A percentile compares a stretch with the other conserved stretches of the same genome.
These are phyloP conservation scores for Scelioninae gen. 1 DNA, from an alignment of 2,888 invertebrate genomes.

Conservation along the genomic window DNA sequence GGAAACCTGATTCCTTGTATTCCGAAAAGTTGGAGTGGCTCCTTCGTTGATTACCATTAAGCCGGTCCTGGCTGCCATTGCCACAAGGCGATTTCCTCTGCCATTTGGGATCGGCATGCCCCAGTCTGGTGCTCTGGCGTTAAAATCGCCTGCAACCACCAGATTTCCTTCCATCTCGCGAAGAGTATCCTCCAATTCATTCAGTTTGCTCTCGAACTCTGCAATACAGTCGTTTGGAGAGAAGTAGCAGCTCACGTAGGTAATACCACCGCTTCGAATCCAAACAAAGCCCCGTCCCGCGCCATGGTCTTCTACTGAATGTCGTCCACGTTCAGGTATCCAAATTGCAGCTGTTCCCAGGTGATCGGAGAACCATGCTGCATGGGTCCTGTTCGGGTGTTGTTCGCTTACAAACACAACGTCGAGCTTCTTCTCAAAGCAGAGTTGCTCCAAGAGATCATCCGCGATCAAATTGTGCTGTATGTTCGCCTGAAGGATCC, in stretches of 20 bases:
- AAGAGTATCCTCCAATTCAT: no score
- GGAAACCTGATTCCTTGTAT: no score
- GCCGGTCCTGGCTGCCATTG: no score
- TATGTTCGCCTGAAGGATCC: not conserved
- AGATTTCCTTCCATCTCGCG: no score
- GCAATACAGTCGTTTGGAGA: constrained; percentile 64
- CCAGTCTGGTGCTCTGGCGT: no score
- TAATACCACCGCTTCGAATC: constrained; percentile 21
- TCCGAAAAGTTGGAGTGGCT: no score
- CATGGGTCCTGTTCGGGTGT: constrained; percentile 28
- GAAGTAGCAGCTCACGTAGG: constrained; percentile 58
- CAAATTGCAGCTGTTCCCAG: not conserved
- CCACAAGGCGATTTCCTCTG: no score
- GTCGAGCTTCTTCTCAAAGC: not conserved
- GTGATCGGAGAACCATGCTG: constrained; percentile 28
- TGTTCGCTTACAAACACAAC: not conserved
- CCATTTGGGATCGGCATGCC: no score
- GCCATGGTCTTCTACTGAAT: not conserved
- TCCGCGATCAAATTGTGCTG: not conserved
- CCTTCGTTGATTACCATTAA: no score
- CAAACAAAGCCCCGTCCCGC: constrained; percentile 43
- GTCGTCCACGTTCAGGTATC: constrained; percentile 16
- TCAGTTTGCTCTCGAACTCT: constrained; percentile 2
- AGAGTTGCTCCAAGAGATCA: not conserved
- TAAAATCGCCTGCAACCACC: no score